phyloP scores from a whole-genome alignment of 1,140 invertebrate genomes.

The Metaphire vulgaris region DNA sequence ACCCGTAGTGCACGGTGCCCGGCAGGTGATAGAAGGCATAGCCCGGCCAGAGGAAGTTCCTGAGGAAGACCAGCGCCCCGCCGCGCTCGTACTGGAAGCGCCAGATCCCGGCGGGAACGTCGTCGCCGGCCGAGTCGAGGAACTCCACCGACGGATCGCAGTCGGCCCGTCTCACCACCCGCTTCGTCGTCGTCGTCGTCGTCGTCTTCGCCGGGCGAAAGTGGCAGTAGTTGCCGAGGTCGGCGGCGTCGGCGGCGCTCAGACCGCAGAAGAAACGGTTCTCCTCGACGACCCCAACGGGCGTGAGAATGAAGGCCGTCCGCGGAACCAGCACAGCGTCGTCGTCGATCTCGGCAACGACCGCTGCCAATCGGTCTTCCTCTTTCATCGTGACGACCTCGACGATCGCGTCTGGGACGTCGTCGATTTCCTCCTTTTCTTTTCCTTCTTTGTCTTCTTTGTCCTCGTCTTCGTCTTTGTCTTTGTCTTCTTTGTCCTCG shows the following conservation, averaged over 20 bases:
- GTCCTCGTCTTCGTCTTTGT: not conserved
- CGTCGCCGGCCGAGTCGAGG: conserved; percentile 50
- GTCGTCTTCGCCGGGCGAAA: conserved; percentile 46
- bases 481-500: not conserved
- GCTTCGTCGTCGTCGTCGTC: conserved; percentile 42
- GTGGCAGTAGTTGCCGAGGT: conserved; percentile 52
- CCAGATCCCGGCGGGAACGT: conserved; percentile 52
- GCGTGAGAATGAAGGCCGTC: conserved; percentile 46
- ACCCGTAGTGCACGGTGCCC: conserved; percentile 45
- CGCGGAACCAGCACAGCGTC: conserved; percentile 51
- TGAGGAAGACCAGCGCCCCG: conserved; percentile 45
- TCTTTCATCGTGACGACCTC: conserved; percentile 42
- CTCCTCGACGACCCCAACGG: conserved; percentile 43
- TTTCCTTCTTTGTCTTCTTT: not conserved
- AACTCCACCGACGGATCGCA: conserved; percentile 52
- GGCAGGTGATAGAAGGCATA: conserved; percentile 51
- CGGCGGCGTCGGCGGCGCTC: conserved; percentile 46
- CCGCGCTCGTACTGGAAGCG: conserved; percentile 52
- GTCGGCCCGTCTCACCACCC: conserved; percentile 46
- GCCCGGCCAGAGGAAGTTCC: conserved; percentile 50
- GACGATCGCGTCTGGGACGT: not conserved
- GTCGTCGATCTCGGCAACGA: conserved; percentile 50
- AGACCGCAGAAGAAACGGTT: conserved; percentile 53
- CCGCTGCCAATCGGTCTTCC: conserved; percentile 50
- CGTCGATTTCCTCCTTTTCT: not conserved